These are phyloP conservation scores for Periophthalmodon schlosseri DNA, from an alignment of 2,113 vertebrate species.

Conservation along the genomic window DNA sequence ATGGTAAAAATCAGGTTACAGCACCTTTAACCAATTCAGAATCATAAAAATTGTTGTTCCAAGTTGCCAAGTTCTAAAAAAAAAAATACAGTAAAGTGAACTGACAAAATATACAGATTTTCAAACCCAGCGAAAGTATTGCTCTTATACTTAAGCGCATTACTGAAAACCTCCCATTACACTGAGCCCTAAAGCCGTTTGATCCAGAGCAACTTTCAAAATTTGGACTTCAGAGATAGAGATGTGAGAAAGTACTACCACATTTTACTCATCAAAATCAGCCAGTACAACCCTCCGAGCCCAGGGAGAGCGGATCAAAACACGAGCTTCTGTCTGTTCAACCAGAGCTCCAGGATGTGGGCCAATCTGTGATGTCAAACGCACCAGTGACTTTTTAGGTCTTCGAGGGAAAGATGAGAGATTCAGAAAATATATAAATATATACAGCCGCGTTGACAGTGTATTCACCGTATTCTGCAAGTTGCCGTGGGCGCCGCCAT, in stretches of 20 bases:
- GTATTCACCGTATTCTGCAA: too few relatives aligned
- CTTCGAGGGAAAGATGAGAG: constrained; percentile 13
- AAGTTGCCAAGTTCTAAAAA: too few relatives aligned
- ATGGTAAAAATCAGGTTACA: too few relatives aligned
- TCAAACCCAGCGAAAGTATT: neutral
- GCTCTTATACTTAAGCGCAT: neutral
- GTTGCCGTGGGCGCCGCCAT: too few relatives aligned
- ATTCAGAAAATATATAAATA: neutral
- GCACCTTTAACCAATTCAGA: too few relatives aligned
- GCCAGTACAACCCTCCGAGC: neutral
- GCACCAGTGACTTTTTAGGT: constrained; percentile 49
- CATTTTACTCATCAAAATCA: neutral
- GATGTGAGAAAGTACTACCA: neutral
- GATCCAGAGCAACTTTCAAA: neutral
- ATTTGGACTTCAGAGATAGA: neutral
- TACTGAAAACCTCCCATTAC: neutral
- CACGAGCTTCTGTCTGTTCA: constrained; percentile 49
- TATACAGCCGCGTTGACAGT: too few relatives aligned
- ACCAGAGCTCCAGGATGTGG: constrained; percentile 53
- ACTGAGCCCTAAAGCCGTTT: neutral
- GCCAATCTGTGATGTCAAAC: constrained; percentile 42
- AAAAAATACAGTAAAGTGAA: too few relatives aligned
- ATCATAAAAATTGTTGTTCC: too few relatives aligned
- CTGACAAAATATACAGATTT: neutral
- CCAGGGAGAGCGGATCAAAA: constrained; percentile 46